These are phyloP conservation scores for Lutraria rhynchaena DNA, from an alignment of 1,140 invertebrate species.

Conservation along the genomic window DNA sequence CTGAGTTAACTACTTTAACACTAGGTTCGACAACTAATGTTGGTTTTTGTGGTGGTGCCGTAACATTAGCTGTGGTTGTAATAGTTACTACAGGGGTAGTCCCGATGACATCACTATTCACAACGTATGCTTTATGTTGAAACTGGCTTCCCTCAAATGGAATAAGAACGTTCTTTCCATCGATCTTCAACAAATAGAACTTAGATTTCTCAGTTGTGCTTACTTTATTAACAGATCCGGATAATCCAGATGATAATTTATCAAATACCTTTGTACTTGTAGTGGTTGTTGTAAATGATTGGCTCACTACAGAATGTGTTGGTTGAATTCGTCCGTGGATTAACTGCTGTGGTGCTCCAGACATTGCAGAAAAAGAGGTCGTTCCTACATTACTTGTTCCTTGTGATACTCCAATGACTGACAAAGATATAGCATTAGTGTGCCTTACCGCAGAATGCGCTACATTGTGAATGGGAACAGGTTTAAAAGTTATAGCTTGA, in stretches of 20 bases:
- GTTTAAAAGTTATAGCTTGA: too few species aligned
- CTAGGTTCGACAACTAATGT: constrained; percentile 14
- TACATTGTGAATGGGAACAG: too few species aligned
- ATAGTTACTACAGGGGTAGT: background rate
- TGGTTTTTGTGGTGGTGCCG: background rate
- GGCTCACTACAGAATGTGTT: background rate
- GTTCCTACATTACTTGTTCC: too few species aligned
- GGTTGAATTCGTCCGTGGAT: background rate
- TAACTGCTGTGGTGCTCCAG: background rate
- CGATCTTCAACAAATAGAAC: constrained; percentile 42
- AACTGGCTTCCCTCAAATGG: background rate
- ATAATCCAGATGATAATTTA: background rate
- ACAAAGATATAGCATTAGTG: too few species aligned
- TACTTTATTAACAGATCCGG: background rate
- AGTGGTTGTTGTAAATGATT: background rate
- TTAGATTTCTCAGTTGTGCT: background rate
- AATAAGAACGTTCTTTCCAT: constrained; percentile 48
- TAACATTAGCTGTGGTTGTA: background rate
- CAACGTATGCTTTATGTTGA: constrained; percentile 21
- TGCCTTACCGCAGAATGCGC: too few species aligned
- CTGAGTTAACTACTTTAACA: too few species aligned
- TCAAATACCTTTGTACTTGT: background rate
- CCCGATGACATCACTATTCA: constrained; percentile 15
- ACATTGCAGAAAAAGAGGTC: too few species aligned
- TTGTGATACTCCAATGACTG: too few species aligned